Percentiles rank a stretch among this genome's conserved stretches.
These are phyloP conservation scores for Rhynchonycteris naso DNA, from an alignment of 2,797 vertebrate species.

Conservation along the genomic window DNA sequence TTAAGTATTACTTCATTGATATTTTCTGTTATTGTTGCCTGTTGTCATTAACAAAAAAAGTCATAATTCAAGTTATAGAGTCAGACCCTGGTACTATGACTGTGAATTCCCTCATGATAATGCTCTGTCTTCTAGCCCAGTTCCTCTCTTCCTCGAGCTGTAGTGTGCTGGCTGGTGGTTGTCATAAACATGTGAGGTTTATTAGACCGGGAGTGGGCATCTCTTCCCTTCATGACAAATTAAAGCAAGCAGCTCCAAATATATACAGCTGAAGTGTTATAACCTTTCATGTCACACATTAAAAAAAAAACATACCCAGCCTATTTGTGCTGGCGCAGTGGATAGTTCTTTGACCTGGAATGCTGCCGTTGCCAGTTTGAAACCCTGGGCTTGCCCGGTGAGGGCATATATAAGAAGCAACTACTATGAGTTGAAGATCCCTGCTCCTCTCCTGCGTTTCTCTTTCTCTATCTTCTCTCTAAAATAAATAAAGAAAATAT, in stretches of 20 bases:
- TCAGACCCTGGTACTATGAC: conserved; percentile 1
- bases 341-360: too few species aligned
- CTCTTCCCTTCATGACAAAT: conserved; percentile 38
- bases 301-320: conserved; percentile 18
- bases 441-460: too few species aligned
- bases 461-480: too few species aligned
- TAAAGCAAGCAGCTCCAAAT: background rate
- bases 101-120: conserved; percentile 21
- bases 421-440: too few species aligned
- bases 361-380: too few species aligned
- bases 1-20: conserved; percentile 60
- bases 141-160: conserved; percentile 2
- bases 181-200: conserved; percentile 18
- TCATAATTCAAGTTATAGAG: conserved; percentile 44
- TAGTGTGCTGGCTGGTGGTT: background rate
- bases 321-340: too few species aligned
- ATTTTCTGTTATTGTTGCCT: conserved; percentile 57
- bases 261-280: background rate
- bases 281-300: background rate
- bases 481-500: too few species aligned
- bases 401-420: too few species aligned
- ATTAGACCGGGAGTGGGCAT: background rate
- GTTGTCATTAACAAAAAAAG: conserved; percentile 62
- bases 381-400: too few species aligned
- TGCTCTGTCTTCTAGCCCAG: conserved; percentile 17